Evolutionary conservation across 2,797 vertebrate species (phyloP), one percentile per base, ranked within the genome.

Genomic region (Betta splendens): DNA sequence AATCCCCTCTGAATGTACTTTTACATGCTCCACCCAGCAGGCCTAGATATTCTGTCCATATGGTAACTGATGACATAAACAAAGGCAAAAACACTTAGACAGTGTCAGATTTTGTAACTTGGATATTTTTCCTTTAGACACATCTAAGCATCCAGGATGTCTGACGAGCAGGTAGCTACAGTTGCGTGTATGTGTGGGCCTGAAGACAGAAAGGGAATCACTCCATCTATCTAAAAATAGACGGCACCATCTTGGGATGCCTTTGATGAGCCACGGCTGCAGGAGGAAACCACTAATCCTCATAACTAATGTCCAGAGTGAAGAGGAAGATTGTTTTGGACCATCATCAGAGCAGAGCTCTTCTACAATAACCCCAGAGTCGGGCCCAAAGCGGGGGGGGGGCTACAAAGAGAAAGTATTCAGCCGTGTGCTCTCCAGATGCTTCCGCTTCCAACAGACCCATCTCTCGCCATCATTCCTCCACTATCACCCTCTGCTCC

Each of bases 371-470:
- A 65, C 49, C 31, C 49, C 46, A 43, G 49, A 64, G 58, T 7
- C 13, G 51, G 44, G 45, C 5, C 39, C 45, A 35, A 26, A 22
- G 12, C 25, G 50, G 11, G 31, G 18, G 25, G 50, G 12, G 32
- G n/a, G 25, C 67, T 43, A 39, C 7, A 49, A 12, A 38, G 31
- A 46, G 36, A 57, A 45, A 38, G 53, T 12, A 28, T 69, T 28
- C 53, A 12, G 42, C 74, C 89, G 90, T 85, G 75, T 92, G 89
- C 50, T 69, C 56, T 69, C 83, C 88, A 90, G 53, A 89, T 91
- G 89, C 73, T 77, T 44, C 85, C 69, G 50, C 80, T 81, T 79
- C 83, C 85, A 74, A 84, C 61, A 58, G 64, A 45, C 69, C 36
- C 47, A 45, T 63, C 61, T 53, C 67, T 64, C 56, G 39, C 43